A percentile compares a stretch with the other conserved stretches of the same genome.
These are phyloP conservation scores for Rhadinocentrus ornatus DNA, from an alignment of 2,797 vertebrate genomes.

Conservation along the genomic window DNA sequence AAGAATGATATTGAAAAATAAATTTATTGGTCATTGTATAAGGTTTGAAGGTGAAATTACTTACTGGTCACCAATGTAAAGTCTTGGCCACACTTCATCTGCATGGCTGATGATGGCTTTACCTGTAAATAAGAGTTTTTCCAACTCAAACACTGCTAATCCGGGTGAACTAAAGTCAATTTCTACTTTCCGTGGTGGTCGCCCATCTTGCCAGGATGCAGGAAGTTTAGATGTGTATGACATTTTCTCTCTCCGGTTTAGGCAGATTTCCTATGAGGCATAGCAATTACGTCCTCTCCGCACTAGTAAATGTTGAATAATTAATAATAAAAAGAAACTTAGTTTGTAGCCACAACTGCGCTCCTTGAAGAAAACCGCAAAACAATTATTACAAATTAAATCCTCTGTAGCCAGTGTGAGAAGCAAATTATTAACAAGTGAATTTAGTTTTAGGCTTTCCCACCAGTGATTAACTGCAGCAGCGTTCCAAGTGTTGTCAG, in stretches of 20 bases:
- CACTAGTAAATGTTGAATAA: neutral
- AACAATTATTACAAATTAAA: neutral
- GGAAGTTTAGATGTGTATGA: conserved; percentile 71
- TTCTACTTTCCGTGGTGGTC: conserved; percentile 59
- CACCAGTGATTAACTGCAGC: conserved; percentile 24
- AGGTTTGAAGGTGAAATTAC: conserved; percentile 51
- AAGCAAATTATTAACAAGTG: conserved; percentile 15
- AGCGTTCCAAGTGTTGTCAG: conserved; percentile 25
- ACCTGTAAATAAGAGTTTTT: conserved; percentile 88
- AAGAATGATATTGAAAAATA: neutral
- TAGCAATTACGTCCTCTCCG: neutral
- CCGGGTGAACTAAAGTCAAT: conserved; percentile 84
- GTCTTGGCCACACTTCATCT: conserved; percentile 92
- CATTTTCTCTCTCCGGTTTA: conserved; percentile 52
- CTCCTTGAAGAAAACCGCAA: neutral
- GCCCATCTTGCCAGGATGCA: conserved; percentile 66
- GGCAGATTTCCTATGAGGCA: neutral
- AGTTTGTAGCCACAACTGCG: neutral
- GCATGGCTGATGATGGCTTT: conserved; percentile 89
- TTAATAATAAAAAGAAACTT: neutral
- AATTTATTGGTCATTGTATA: neutral
- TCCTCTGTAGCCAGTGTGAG: neutral
- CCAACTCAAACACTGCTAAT: conserved; percentile 88
- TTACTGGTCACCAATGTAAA: conserved; percentile 94
- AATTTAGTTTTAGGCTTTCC: conserved; percentile 7